Percentiles rank a stretch among this genome's conserved stretches.
phyloP scores from a whole-genome alignment of 1,140 invertebrate species.

The Drosophila arawakana region DNA sequence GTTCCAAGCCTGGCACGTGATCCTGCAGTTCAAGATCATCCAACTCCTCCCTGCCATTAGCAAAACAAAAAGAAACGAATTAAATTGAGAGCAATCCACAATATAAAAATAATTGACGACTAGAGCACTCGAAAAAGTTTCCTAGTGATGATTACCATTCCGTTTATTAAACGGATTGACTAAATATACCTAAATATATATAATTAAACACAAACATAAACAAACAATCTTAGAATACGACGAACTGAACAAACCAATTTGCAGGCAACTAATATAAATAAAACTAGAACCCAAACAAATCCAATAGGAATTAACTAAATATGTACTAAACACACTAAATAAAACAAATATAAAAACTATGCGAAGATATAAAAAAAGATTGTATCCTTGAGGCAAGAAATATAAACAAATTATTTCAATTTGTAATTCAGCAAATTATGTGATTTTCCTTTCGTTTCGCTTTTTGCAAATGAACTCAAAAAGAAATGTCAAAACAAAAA shows the following conservation, averaged over 20 bases:
- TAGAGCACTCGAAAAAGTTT: conserved; percentile 34
- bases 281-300: conserved; percentile 10
- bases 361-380: conserved; percentile 11
- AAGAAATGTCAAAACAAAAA: conserved; percentile 34
- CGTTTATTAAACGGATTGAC: conserved; percentile 5
- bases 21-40: conserved; percentile 9
- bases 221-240: conserved; percentile 51
- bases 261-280: conserved; percentile 52
- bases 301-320: not conserved
- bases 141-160: conserved; percentile 38
- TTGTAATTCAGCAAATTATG: conserved; percentile 59
- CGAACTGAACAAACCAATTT: conserved; percentile 66
- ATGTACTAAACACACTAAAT: conserved; percentile 11
- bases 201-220: conserved; percentile 21
- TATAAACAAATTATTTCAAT: conserved; percentile 27
- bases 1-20: not conserved
- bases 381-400: conserved; percentile 52
- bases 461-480: conserved; percentile 61
- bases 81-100: conserved; percentile 4
- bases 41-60: conserved; percentile 8
- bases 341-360: conserved; percentile 33
- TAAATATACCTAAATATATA: conserved; percentile 4
- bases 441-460: conserved; percentile 72
- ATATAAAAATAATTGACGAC: conserved; percentile 4
- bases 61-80: not conserved